Evolutionary conservation across 1,140 invertebrate species (phyloP), one percentile per base, ranked within the genome.

Genomic region (Drosophila azteca): DNA sequence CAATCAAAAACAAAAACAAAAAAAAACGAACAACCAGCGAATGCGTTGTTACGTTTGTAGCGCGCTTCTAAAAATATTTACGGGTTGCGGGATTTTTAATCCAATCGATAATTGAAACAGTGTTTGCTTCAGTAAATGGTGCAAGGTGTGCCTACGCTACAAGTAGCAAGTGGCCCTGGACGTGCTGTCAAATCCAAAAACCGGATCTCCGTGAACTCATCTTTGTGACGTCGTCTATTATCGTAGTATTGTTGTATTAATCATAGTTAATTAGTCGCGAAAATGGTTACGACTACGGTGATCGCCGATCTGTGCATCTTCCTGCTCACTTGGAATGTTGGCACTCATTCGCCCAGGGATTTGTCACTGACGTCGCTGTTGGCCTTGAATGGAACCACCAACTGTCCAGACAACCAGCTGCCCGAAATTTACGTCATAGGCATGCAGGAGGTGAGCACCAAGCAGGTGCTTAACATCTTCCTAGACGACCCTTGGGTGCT

Each of bases 381-480:
- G 41, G 94, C 95, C 46, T 92, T 97, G 49, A 93, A 93, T 67
- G 92, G 93, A 57, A 92, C 93, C 61, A 92, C 93, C 61, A 60
- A 61, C 46, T 93, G 93, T 76, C 90, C 88, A 6, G 92, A 93
- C 50, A 94, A 94, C 89, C 77, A 92, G 49, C 77, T 96, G 61
- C 96, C 96, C 45, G 96, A 98, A 92, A 94, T 98, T 57, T 98
- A 96, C 92, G 93, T 96, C 24, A 93, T 98, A 90, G 96, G 95
- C 94, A 93, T 98, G 60, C 97, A 98, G 93, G 97, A 98, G 93
- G 95, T 98, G 1, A 97, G 96, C 92, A 95, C 96, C 2, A 83
- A 79, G 4, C 94, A 97, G 83, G 82, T 97, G 15, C 93, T 96
- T 80, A 96, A 96, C 77, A 93, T 95, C n/a, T 90, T 98, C 29